phyloP scores from a whole-genome alignment of 2,797 vertebrate species.

The Valencia hispanica region DNA sequence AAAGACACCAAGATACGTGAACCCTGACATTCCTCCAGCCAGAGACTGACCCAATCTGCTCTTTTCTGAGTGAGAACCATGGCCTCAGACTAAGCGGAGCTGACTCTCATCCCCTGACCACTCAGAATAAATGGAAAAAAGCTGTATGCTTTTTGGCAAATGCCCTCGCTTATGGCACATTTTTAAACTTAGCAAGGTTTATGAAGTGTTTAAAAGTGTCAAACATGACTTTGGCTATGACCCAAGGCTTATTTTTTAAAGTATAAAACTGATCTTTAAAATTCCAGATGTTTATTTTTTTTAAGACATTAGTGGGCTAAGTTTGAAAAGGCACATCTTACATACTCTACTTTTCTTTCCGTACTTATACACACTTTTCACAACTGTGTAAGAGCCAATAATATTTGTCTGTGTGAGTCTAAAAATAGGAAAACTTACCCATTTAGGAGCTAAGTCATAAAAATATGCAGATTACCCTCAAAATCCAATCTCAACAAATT shows the following conservation, averaged over 20 bases:
- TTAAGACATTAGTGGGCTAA: background rate
- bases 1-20: background rate
- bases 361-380: background rate
- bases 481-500: slow-evolving; percentile 34
- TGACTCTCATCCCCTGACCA: background rate
- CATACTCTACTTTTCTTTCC: background rate
- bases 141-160: background rate
- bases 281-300: background rate
- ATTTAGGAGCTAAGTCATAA: slow-evolving; percentile 12
- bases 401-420: slow-evolving; percentile 9
- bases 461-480: slow-evolving; percentile 35
- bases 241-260: background rate
- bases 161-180: background rate
- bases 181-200: too few relatives aligned
- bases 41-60: background rate
- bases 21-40: background rate
- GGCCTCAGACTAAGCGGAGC: background rate
- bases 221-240: too few relatives aligned
- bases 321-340: background rate
- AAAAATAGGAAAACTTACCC: slow-evolving; percentile 12
- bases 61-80: background rate
- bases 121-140: background rate
- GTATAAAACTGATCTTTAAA: background rate
- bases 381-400: slow-evolving; percentile 2
- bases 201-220: too few relatives aligned